phyloP scores from a whole-genome alignment of 2,797 vertebrate species.

The Acipenser ruthenus region DNA sequence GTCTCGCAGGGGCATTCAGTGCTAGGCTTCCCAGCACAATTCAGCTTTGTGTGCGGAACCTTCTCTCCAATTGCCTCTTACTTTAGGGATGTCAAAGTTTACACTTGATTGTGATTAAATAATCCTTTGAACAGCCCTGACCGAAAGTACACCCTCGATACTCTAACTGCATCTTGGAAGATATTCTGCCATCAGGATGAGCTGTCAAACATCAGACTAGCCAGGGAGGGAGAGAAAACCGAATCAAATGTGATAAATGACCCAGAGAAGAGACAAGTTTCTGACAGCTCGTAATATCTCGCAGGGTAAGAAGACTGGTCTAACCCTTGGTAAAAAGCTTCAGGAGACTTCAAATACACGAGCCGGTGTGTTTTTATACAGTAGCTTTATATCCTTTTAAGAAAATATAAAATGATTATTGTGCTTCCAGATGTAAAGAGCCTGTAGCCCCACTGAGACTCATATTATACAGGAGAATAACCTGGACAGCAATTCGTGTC shows the following conservation, averaged over 20 bases:
- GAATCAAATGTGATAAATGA: background rate
- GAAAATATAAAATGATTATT: too few relatives aligned
- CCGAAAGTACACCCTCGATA: background rate
- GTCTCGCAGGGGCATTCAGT: background rate
- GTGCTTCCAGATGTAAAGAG: too few relatives aligned
- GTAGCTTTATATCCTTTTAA: too few relatives aligned
- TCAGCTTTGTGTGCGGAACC: too few relatives aligned
- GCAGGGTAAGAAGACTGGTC: background rate
- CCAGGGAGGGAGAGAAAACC: background rate
- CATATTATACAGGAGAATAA: too few relatives aligned
- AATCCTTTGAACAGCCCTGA: background rate
- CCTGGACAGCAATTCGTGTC: too few relatives aligned
- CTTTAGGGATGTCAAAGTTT: background rate
- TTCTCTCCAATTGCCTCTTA: background rate
- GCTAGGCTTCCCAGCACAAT: background rate
- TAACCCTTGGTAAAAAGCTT: background rate
- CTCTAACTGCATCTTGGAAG: background rate
- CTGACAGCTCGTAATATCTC: background rate
- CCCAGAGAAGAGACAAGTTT: background rate
- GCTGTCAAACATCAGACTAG: slow-evolving; percentile 1
- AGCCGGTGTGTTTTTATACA: too few relatives aligned
- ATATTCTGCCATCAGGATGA: background rate
- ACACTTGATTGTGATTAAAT: background rate
- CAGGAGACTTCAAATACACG: background rate
- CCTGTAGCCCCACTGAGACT: too few relatives aligned